Conservation (phyloP, 2,888 invertebrate species). For the Perizoma affinitatum region DNA sequence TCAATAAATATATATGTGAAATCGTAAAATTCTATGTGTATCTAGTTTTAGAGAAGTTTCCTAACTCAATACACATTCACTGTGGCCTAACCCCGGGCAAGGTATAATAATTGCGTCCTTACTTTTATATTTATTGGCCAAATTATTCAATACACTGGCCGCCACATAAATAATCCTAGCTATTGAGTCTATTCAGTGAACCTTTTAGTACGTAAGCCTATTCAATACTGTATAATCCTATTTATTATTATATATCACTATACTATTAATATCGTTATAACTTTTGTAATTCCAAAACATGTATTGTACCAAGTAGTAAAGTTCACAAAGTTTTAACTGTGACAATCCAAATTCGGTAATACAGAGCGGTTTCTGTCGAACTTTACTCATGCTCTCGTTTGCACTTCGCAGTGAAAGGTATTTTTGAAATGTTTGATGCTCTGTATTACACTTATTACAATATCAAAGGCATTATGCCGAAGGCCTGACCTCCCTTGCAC, state of each 20-base stretch:
- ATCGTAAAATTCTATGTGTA: too few species aligned
- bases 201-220: conserved; percentile 23
- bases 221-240: conserved; percentile 9
- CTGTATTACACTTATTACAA: conserved; percentile 26
- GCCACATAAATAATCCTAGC: conserved; percentile 25
- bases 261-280: neutral
- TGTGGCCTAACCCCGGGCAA: conserved; percentile 15
- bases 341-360: too few species aligned
- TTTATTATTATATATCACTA: conserved; percentile 4
- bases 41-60: neutral
- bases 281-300: too few species aligned
- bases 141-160: conserved; percentile 33
- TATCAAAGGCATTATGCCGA: conserved; percentile 33
- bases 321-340: too few species aligned
- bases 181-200: conserved; percentile 16
- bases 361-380: too few species aligned
- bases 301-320: too few species aligned
- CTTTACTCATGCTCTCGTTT: too few species aligned
- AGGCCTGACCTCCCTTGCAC: neutral
- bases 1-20: too few species aligned
- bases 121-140: conserved; percentile 31
- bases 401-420: neutral
- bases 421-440: neutral
- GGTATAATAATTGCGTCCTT: conserved; percentile 31
- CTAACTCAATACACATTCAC: neutral